These are phyloP conservation scores for Harpagifer antarcticus DNA, from an alignment of 2,797 vertebrate species.

Conservation along the genomic window DNA sequence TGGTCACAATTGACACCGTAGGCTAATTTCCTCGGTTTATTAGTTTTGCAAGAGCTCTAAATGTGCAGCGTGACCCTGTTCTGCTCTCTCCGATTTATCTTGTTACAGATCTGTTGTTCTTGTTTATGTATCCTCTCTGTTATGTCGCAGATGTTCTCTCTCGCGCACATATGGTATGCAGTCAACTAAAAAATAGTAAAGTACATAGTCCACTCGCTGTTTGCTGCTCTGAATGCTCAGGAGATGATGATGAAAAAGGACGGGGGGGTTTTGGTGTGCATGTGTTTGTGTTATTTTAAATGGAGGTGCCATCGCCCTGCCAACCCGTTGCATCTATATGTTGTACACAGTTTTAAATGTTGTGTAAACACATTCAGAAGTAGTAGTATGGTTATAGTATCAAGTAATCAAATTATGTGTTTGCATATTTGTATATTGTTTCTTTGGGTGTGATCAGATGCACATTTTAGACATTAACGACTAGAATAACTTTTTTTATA, in stretches of 20 bases:
- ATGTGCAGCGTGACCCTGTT: conserved; percentile 31
- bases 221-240: background rate
- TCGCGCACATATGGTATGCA: conserved; percentile 44
- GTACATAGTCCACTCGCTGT: conserved; percentile 21
- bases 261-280: background rate
- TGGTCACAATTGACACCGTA: conserved; percentile 31
- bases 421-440: background rate
- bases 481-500: background rate
- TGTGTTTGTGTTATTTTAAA: background rate
- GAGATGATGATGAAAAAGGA: background rate
- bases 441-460: background rate
- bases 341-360: background rate
- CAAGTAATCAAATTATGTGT: background rate
- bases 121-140: conserved; percentile 19
- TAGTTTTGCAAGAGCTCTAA: conserved; percentile 53
- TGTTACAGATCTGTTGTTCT: conserved; percentile 31
- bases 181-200: conserved; percentile 28
- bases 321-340: conserved; percentile 19
- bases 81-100: conserved; percentile 23
- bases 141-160: conserved; percentile 63
- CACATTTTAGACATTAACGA: background rate
- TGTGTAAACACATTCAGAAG: background rate
- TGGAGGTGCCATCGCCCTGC: background rate
- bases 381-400: background rate
- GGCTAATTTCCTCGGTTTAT: conserved; percentile 62